These are phyloP conservation scores for Andrena hattorfiana DNA, from an alignment of 2,888 invertebrate genomes.

Conservation along the genomic window DNA sequence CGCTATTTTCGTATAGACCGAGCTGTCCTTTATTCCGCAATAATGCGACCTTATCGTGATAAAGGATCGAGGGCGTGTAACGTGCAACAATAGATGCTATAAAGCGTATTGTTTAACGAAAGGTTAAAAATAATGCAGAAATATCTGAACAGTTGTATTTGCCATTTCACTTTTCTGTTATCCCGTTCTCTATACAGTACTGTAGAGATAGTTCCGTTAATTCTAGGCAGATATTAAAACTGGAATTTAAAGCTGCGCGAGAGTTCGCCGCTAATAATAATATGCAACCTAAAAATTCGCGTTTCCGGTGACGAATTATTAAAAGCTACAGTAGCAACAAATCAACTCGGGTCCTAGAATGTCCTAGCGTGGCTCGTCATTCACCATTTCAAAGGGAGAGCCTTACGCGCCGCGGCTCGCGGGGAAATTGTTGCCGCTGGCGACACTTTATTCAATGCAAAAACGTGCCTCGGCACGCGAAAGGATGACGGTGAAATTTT, in stretches of 20 bases:
- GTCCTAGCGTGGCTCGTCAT: not conserved
- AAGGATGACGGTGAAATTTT: constrained; percentile 31
- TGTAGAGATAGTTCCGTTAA: not conserved
- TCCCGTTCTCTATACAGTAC: not conserved
- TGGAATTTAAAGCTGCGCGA: too few relatives aligned
- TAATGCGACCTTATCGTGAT: constrained; percentile 2
- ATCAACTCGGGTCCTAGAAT: not conserved
- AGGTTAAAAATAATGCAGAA: constrained; percentile 1
- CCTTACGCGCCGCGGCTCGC: constrained; percentile 13
- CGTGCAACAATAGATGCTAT: not conserved
- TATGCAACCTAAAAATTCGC: not conserved
- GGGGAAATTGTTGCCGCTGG: constrained; percentile 15
- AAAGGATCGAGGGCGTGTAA: not conserved
- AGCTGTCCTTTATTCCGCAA: not conserved
- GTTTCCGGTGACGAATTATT: not conserved
- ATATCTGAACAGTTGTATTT: not conserved
- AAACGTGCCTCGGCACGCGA: constrained; percentile 31
- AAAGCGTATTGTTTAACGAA: not conserved
- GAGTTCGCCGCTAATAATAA: too few relatives aligned
- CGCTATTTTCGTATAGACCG: not conserved
- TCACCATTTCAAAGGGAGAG: not conserved
- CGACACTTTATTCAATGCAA: constrained; percentile 25
- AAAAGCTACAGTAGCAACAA: constrained; percentile 1
- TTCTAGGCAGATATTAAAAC: too few relatives aligned
- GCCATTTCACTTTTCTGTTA: not conserved